These are phyloP conservation scores for Neotoma lepida DNA, from an alignment of 2,113 vertebrate species.

Conservation along the genomic window DNA sequence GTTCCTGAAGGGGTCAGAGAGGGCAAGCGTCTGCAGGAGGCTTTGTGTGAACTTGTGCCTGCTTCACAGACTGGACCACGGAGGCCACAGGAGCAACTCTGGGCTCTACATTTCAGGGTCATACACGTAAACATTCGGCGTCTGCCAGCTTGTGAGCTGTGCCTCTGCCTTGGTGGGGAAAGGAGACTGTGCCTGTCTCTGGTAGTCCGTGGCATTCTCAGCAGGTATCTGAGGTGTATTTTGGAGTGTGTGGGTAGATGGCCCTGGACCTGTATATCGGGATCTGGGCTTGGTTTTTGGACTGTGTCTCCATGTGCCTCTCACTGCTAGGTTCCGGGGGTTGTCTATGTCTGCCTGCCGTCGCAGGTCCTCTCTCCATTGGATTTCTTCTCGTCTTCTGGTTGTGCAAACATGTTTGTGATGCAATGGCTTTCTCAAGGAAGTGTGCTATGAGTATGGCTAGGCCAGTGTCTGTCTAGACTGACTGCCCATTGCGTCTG, in stretches of 20 bases:
- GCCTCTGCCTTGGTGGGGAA: neutral
- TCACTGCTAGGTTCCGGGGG: too few species aligned
- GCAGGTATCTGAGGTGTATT: neutral
- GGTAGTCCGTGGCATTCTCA: fast-evolving
- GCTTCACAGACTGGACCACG: fast-evolving
- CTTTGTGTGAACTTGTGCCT: neutral
- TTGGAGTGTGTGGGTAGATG: neutral
- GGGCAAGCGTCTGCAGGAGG: neutral
- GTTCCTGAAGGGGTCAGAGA: neutral
- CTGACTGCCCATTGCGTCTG: neutral
- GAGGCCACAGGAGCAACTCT: neutral
- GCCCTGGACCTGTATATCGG: neutral
- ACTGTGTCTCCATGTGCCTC: neutral
- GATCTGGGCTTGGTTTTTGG: neutral
- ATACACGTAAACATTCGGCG: neutral
- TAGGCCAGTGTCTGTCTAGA: neutral
- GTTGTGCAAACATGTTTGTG: neutral
- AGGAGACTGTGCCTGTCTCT: neutral
- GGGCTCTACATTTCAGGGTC: neutral
- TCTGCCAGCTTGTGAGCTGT: fast-evolving
- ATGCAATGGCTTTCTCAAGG: fast-evolving
- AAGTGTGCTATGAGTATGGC: neutral
- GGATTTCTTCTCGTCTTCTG: neutral
- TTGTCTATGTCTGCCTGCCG: neutral
- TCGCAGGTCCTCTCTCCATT: neutral